Conservation (phyloP, 2,797 vertebrate species). For the Kryptopterus vitreolus region DNA sequence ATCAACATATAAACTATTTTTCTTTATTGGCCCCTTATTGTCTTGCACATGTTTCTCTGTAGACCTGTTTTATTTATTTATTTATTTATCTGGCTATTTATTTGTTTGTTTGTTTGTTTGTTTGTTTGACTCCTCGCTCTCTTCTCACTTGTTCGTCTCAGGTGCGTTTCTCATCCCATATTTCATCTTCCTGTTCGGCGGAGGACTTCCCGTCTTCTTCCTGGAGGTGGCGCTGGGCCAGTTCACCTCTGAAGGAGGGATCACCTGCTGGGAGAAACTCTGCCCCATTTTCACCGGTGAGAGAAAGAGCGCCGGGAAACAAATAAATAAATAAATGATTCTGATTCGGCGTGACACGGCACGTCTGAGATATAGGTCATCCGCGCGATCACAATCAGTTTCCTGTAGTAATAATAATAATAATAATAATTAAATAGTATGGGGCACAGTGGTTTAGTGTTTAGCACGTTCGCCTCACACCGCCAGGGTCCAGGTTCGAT, state of each 20-base stretch:
- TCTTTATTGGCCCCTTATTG: not conserved
- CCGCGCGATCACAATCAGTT: slow-evolving; percentile 24
- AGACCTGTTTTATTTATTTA: too few relatives aligned
- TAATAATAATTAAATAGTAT: too few relatives aligned
- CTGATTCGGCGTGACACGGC: not conserved
- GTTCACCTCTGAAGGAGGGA: slow-evolving; percentile 97
- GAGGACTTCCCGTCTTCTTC: slow-evolving; percentile 97
- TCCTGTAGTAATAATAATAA: slow-evolving; percentile 24
- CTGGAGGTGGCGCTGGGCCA: slow-evolving; percentile 97
- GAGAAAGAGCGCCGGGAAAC: slow-evolving; percentile 53
- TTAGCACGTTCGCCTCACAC: too few relatives aligned
- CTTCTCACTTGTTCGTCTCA: slow-evolving; percentile 61
- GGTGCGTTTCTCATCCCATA: slow-evolving; percentile 99
- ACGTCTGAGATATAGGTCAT: slow-evolving; percentile 22
- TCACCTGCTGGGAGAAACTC: slow-evolving; percentile 98
- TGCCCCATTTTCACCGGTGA: slow-evolving; percentile 98
- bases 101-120: too few relatives aligned
- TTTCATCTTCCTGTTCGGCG: slow-evolving; percentile 97
- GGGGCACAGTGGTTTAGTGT: too few relatives aligned
- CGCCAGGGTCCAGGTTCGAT: too few relatives aligned
- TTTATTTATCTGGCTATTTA: too few relatives aligned
- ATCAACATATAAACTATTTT: not conserved
- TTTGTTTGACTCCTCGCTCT: too few relatives aligned
- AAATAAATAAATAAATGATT: too few relatives aligned
- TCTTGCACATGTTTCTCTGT: not conserved